Percentiles rank a stretch among this genome's conserved stretches.
phyloP scores from a whole-genome alignment of 2,113 vertebrate genomes.

The Sterrhoptilus dennistouni region DNA sequence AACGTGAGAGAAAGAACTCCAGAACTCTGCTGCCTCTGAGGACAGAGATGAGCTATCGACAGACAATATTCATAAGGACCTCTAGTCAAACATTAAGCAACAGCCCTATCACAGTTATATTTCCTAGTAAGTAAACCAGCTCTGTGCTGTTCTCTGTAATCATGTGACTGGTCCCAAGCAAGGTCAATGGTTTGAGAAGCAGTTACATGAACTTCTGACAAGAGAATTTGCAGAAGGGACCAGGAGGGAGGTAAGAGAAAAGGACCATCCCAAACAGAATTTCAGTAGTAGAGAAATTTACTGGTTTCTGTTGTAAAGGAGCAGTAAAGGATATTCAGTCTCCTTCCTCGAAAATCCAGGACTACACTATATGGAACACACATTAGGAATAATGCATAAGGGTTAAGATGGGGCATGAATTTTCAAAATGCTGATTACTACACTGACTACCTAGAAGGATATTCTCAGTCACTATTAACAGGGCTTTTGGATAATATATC shows the following conservation, averaged over 20 bases:
- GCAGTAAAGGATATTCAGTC: not conserved
- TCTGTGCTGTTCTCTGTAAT: not conserved
- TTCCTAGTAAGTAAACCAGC: not conserved
- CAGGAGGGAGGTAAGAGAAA: not conserved
- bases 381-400: not conserved
- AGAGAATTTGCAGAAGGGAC: not conserved
- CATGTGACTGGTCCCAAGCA: not conserved
- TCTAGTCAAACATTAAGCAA: not conserved
- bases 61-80: not conserved
- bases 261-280: not conserved
- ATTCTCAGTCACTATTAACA: not conserved
- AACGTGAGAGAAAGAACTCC: not conserved
- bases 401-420: not conserved
- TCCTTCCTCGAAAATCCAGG: not conserved
- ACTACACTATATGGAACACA: not conserved
- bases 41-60: not conserved
- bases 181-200: slow-evolving; percentile 5
- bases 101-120: not conserved
- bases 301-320: not conserved
- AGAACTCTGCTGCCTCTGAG: not conserved
- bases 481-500: not conserved
- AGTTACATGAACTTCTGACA: not conserved
- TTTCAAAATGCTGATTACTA: not conserved
- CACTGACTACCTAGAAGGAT: not conserved
- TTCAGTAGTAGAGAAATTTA: not conserved